These are phyloP conservation scores for Centroberyx gerrardi DNA, from an alignment of 2,797 vertebrate genomes.

Conservation along the genomic window DNA sequence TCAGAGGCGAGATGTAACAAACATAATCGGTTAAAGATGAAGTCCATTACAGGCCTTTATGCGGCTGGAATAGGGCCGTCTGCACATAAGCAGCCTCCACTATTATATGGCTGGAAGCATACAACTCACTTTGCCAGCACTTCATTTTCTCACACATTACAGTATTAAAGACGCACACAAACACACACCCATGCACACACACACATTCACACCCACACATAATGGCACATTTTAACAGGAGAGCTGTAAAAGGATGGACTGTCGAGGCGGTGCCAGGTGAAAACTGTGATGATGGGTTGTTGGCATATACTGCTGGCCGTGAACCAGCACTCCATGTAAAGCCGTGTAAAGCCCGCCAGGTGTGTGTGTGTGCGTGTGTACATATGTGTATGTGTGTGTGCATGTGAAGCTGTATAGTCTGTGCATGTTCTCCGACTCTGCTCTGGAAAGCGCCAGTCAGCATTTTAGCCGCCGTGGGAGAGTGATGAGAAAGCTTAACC, in stretches of 20 bases:
- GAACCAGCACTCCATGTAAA: slow-evolving; percentile 71
- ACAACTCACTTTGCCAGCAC: slow-evolving; percentile 47
- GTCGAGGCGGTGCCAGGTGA: slow-evolving; percentile 75
- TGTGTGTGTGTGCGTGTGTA: slow-evolving; percentile 41
- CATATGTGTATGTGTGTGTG: slow-evolving; percentile 24
- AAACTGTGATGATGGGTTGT: slow-evolving; percentile 78
- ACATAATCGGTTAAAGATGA: slow-evolving; percentile 60
- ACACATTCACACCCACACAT: neutral
- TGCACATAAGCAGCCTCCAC: slow-evolving; percentile 41
- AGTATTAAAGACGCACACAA: slow-evolving; percentile 43
- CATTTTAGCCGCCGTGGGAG: slow-evolving; percentile 54
- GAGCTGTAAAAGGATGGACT: slow-evolving; percentile 73
- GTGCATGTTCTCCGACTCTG: slow-evolving; percentile 44
- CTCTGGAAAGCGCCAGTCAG: slow-evolving; percentile 71
- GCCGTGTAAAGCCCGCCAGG: slow-evolving; percentile 69
- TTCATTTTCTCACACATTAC: slow-evolving; percentile 61
- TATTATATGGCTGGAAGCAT: slow-evolving; percentile 19
- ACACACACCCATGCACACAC: slow-evolving; percentile 36
- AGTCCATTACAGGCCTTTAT: slow-evolving; percentile 56
- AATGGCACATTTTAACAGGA: slow-evolving; percentile 51
- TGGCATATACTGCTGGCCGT: slow-evolving; percentile 74
- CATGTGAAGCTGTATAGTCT: slow-evolving; percentile 42
- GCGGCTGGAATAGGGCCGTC: slow-evolving; percentile 39
- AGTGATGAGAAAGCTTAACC: slow-evolving; percentile 56
- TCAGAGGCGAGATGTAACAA: slow-evolving; percentile 36